Conservation (phyloP, 2,888 invertebrate species). For the Glyphotaelius pellucidus region DNA sequence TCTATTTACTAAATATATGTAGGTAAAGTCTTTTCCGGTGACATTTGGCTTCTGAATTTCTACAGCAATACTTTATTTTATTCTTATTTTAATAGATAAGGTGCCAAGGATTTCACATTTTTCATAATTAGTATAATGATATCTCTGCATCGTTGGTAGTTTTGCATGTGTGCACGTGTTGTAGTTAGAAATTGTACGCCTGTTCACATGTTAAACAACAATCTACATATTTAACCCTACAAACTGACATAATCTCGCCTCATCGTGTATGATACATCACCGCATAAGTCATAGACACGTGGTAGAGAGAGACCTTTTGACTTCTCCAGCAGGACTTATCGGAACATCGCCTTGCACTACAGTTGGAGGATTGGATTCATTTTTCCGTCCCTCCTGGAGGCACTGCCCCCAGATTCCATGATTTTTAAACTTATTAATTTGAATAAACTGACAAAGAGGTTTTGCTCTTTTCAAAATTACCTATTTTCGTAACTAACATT, state of each 20-base stretch:
- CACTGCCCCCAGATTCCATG: no score
- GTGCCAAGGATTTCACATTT: not conserved
- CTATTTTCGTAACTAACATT: no score
- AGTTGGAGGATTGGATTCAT: no score
- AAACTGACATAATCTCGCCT: not conserved
- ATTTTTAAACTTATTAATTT: no score
- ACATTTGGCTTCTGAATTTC: not conserved
- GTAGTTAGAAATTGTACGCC: not conserved
- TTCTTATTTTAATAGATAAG: not conserved
- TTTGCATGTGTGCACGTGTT: not conserved
- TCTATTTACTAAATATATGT: not conserved
- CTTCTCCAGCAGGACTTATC: no score
- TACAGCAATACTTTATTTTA: not conserved
- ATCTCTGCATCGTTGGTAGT: not conserved
- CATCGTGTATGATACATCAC: not conserved
- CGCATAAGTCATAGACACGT: not conserved
- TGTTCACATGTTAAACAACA: not conserved
- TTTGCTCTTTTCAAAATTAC: no score
- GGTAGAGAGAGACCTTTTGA: no score
- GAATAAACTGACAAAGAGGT: no score
- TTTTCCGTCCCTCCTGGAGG: no score
- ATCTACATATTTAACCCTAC: not conserved
- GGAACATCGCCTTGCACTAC: no score
- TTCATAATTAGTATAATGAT: not conserved
- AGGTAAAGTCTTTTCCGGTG: not conserved